Percentiles rank a stretch among this genome's conserved stretches.
These are phyloP conservation scores for Mastacembelus armatus DNA, from an alignment of 2,797 vertebrate genomes.

Conservation along the genomic window DNA sequence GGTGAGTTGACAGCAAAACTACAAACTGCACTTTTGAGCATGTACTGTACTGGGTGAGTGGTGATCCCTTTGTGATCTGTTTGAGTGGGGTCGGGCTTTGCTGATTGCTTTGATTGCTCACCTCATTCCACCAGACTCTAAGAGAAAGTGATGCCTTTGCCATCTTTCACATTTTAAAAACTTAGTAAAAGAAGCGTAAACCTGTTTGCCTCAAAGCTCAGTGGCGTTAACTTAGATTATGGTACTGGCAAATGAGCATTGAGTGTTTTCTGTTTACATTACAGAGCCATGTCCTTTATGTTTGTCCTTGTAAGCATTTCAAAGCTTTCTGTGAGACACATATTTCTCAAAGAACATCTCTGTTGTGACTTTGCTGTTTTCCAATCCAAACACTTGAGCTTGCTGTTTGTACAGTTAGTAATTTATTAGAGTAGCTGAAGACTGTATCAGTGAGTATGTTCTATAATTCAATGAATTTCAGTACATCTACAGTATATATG, in stretches of 20 bases:
- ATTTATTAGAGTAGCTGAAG: not conserved
- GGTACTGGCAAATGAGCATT: conserved; percentile 29
- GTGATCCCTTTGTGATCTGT: conserved; percentile 3
- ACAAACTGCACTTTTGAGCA: not conserved
- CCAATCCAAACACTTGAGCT: not conserved
- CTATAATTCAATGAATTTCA: too few relatives aligned
- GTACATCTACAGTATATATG: too few relatives aligned
- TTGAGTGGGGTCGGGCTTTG: conserved; percentile 3
- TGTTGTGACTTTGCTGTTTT: conserved; percentile 12
- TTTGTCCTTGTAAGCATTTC: not conserved
- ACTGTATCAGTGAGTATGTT: too few relatives aligned
- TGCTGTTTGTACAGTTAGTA: not conserved
- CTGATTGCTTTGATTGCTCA: conserved; percentile 11
- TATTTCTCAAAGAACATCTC: conserved; percentile 12
- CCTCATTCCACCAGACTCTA: conserved; percentile 25
- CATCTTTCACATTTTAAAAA: conserved; percentile 12
- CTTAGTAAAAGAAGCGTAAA: conserved; percentile 18
- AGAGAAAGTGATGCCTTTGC: not conserved
- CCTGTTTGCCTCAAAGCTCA: conserved; percentile 37
- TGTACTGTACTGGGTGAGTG: conserved; percentile 6
- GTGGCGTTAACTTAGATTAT: conserved; percentile 51
- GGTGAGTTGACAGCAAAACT: conserved; percentile 66
- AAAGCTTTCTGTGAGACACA: conserved; percentile 16
- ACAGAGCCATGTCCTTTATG: conserved; percentile 1
- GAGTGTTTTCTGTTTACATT: conserved; percentile 34